Evolutionary conservation across 2,888 invertebrate species (phyloP), one percentile per base, ranked within the genome.

Genomic region (Zygothrica quintamaculata): DNA sequence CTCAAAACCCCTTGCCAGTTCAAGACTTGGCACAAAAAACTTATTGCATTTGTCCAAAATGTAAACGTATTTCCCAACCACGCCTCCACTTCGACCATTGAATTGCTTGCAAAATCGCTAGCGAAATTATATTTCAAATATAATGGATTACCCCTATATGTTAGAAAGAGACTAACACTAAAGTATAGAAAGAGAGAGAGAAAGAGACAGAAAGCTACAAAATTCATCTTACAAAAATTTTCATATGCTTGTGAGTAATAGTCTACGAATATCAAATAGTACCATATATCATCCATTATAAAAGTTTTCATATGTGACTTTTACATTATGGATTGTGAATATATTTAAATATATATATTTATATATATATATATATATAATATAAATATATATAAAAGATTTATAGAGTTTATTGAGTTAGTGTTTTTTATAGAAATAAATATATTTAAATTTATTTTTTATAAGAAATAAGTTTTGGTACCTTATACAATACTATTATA

Each of bases 51-150:
- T 68, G 60, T 71, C 55, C 65, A 25, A 60, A 57, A 42, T 43
- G 51, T 44, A 60, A 46, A 31, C 31, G 62, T 46, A 64, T 39
- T 36, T 51, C 34, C 11, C n/a, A 61, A 47, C 50, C 26, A 29
- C 40, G 56, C 48, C 39, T 39, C 44, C 57, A 51, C 58, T 57
- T 47, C 50, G 16, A 16, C 42, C 60, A 47, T 26, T 22, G 40
- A 44, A 52, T 52, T 58, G 26, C 42, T 13, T 57, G 15, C 25
- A 46, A 59, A 53, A 39, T 55, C 56, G 42, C 47, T 44, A 25
- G 43, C 59, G 43, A 61, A 59, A 81, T 56, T 72, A 82, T 79
- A 77, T 74, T 66, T 79, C 74, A 79, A 68, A 69, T 69, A 72
- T 74, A 79, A 79, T 79, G 79, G 80, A 84, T 74, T 79, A 71